Conservation (phyloP, 2,888 invertebrate genomes). For the Plagodis pulveraria region DNA sequence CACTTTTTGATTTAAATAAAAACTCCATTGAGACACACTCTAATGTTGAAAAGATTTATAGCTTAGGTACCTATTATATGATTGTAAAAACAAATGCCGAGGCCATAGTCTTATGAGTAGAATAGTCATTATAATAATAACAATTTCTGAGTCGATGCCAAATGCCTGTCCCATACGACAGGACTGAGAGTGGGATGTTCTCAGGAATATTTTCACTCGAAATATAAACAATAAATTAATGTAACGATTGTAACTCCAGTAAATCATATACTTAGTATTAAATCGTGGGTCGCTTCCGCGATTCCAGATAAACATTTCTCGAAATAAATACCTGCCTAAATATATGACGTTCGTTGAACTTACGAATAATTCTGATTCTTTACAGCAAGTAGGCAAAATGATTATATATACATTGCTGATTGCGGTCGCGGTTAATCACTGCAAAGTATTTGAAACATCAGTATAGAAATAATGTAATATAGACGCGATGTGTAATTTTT, state of each 20-base stretch:
- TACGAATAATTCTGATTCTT: conserved; percentile 7
- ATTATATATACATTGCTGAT: too few species aligned
- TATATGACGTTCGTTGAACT: conserved; percentile 25
- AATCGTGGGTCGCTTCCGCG: conserved; percentile 21
- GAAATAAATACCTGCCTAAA: conserved; percentile 28
- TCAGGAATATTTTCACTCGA: conserved; percentile 60
- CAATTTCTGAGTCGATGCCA: conserved; percentile 76
- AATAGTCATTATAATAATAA: conserved; percentile 75
- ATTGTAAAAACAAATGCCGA: conserved; percentile 68
- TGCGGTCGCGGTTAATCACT: too few species aligned
- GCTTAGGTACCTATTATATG: conserved; percentile 53
- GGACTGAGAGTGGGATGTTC: conserved; percentile 59
- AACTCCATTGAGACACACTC: conserved; percentile 57
- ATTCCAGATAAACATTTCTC: conserved; percentile 12
- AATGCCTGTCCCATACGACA: conserved; percentile 62
- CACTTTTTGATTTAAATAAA: conserved; percentile 45
- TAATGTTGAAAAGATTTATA: conserved; percentile 68
- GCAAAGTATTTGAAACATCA: too few species aligned
- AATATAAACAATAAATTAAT: conserved; percentile 64
- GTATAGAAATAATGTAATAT: too few species aligned
- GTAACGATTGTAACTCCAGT: conserved; percentile 50
- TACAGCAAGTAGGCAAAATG: conserved; percentile 2
- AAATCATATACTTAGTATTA: conserved; percentile 54
- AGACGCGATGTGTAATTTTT: too few species aligned
- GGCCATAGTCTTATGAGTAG: conserved; percentile 76